Evolutionary conservation across 1,140 invertebrate species (phyloP).

Genomic region (Drosophila subobscura): DNA sequence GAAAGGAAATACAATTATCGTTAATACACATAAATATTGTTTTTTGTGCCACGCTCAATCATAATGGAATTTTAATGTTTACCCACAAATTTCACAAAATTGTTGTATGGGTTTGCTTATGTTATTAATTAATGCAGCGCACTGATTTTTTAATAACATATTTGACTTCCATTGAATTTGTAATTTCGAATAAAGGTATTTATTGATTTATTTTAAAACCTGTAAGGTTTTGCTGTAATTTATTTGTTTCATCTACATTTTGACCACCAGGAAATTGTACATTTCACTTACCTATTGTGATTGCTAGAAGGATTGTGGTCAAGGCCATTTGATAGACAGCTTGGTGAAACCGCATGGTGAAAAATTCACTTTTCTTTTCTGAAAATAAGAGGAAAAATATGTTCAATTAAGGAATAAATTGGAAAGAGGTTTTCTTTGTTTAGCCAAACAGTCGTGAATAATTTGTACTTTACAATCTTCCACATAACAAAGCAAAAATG

Average conservation of each 20-base stretch:
- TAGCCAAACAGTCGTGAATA: background rate
- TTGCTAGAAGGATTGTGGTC: slow-evolving; percentile 26
- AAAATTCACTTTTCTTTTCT: slow-evolving; percentile 15
- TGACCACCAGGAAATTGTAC: background rate
- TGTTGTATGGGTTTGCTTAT: background rate
- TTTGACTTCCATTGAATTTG: too few species aligned
- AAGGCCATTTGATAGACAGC: slow-evolving; percentile 32
- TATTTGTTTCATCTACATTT: too few species aligned
- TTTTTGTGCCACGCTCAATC: slow-evolving; percentile 16
- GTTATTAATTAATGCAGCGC: too few species aligned
- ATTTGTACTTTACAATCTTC: background rate
- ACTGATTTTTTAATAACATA: too few species aligned
- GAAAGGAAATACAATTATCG: slow-evolving; percentile 19
- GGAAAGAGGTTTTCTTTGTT: too few species aligned
- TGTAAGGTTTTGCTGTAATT: background rate
- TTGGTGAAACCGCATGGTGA: slow-evolving; percentile 58
- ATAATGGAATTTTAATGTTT: slow-evolving; percentile 33
- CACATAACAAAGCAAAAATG: too few species aligned
- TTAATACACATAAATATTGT: slow-evolving; percentile 36
- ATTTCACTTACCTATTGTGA: slow-evolving; percentile 56
- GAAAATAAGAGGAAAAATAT: slow-evolving; percentile 8
- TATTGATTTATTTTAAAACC: too few species aligned
- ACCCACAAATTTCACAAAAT: background rate
- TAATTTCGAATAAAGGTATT: too few species aligned
- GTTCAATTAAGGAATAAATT: background rate